Conservation (phyloP, 2,888 invertebrate genomes). For the Cataglyphis albicans region DNA sequence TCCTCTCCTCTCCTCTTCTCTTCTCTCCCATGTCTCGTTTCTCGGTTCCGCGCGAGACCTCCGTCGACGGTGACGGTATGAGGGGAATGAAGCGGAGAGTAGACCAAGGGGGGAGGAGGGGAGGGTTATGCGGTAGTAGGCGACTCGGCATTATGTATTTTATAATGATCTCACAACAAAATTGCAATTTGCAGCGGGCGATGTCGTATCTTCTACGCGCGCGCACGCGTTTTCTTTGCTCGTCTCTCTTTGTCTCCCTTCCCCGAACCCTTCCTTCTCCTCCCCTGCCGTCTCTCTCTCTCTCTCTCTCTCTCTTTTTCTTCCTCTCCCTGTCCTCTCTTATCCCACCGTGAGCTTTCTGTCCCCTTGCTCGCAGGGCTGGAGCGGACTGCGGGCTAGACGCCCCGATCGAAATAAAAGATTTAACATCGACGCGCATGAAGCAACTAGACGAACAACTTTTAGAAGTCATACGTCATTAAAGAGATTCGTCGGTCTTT, state of each 20-base stretch:
- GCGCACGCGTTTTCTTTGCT: constrained; percentile 27
- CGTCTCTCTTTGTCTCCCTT: constrained; percentile 40
- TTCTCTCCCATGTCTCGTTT: constrained; percentile 28
- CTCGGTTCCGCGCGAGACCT: constrained; percentile 48
- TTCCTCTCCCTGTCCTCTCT: constrained; percentile 12
- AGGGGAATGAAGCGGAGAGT: constrained; percentile 61
- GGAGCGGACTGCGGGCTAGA: constrained; percentile 22
- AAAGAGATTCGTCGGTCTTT: neutral
- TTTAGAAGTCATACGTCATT: constrained; percentile 34
- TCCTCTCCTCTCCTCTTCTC: constrained; percentile 14
- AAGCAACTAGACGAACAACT: constrained; percentile 3
- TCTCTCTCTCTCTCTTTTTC: neutral
- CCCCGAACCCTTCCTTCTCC: constrained; percentile 11
- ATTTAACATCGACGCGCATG: constrained; percentile 19
- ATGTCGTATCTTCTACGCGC: constrained; percentile 71
- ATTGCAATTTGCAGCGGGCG: constrained; percentile 84
- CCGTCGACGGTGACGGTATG: constrained; percentile 17
- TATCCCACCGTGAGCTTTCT: constrained; percentile 26
- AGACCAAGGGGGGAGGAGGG: constrained; percentile 66
- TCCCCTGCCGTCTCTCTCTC: constrained; percentile 15
- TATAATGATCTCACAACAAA: constrained; percentile 85
- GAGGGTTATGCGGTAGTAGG: constrained; percentile 69
- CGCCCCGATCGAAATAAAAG: constrained; percentile 14
- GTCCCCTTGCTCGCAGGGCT: constrained; percentile 42
- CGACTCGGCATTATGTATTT: constrained; percentile 84